A percentile compares a stretch with the other conserved stretches of the same genome.
Evolutionary conservation across 2,797 vertebrate genomes (phyloP).

Genomic region (Stomatorhinus walkeri): DNA sequence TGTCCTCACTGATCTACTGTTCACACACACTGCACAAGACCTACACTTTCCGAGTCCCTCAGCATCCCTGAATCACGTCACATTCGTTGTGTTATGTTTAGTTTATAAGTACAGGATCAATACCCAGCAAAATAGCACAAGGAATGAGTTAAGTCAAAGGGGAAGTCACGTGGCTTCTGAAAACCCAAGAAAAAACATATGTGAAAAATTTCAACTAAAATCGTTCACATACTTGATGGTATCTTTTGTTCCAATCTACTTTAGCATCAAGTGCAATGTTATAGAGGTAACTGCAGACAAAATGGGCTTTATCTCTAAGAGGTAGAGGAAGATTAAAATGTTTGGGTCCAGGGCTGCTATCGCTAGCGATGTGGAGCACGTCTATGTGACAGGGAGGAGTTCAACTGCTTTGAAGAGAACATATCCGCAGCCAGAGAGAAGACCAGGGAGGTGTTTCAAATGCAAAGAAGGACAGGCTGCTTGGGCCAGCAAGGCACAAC

Average conservation of each 20-base stretch:
- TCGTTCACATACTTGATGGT: slow-evolving; percentile 32
- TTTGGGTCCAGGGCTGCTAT: slow-evolving; percentile 31
- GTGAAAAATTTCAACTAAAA: slow-evolving; percentile 22
- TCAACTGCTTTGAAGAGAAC: background rate
- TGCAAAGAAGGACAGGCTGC: background rate
- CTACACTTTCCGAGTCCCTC: background rate
- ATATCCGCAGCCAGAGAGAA: background rate
- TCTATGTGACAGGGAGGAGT: background rate
- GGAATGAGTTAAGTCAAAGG: background rate
- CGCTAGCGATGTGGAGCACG: slow-evolving; percentile 13
- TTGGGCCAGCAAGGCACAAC: background rate
- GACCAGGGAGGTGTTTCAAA: background rate
- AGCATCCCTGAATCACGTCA: background rate
- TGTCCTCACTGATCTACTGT: background rate
- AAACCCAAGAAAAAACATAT: slow-evolving; percentile 15
- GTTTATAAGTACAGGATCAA: background rate
- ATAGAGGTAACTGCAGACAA: slow-evolving; percentile 51
- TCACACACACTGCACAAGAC: background rate
- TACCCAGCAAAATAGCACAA: background rate
- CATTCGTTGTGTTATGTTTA: background rate
- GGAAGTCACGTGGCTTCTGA: background rate
- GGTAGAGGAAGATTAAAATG: slow-evolving; percentile 50
- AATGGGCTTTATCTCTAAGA: slow-evolving; percentile 55
- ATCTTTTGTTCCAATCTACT: slow-evolving; percentile 57
- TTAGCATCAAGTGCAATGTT: slow-evolving; percentile 52